Percentiles rank a stretch among this genome's conserved stretches.
Conservation (phyloP, 2,888 invertebrate species). For the Strigamia maritima region DNA sequence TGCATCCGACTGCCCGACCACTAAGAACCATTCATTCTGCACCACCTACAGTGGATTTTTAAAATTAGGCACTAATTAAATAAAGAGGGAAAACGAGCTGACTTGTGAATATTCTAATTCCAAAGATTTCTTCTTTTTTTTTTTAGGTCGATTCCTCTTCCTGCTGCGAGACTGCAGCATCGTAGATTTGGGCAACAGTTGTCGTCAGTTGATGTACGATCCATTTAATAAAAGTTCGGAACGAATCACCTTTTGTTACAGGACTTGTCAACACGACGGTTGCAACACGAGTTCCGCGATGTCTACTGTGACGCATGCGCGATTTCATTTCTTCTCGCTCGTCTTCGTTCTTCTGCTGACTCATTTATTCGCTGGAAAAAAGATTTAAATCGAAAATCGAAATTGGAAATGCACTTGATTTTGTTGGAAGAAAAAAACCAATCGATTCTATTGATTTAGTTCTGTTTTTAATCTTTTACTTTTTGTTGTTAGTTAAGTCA, state of each 20-base stretch:
- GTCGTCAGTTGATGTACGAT: background rate
- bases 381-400: too few species aligned
- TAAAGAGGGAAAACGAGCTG: background rate
- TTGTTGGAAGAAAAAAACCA: too few species aligned
- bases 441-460: too few species aligned
- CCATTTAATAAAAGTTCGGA: background rate
- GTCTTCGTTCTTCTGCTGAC: too few species aligned
- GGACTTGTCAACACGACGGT: background rate
- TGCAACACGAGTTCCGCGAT: background rate
- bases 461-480: too few species aligned
- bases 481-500: too few species aligned
- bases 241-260: background rate
- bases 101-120: background rate
- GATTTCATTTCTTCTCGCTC: too few species aligned
- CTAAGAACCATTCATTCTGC: background rate
- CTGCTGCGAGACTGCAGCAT: slow-evolving; percentile 3
- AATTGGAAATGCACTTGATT: too few species aligned
- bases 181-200: background rate
- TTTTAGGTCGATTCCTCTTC: background rate
- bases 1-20: background rate
- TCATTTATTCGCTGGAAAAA: too few species aligned
- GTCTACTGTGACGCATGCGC: background rate
- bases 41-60: background rate
- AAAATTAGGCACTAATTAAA: background rate
- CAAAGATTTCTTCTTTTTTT: too few species aligned